Evolutionary conservation across 2,888 invertebrate species (phyloP).

Genomic region (Psylliodes chrysocephalus): DNA sequence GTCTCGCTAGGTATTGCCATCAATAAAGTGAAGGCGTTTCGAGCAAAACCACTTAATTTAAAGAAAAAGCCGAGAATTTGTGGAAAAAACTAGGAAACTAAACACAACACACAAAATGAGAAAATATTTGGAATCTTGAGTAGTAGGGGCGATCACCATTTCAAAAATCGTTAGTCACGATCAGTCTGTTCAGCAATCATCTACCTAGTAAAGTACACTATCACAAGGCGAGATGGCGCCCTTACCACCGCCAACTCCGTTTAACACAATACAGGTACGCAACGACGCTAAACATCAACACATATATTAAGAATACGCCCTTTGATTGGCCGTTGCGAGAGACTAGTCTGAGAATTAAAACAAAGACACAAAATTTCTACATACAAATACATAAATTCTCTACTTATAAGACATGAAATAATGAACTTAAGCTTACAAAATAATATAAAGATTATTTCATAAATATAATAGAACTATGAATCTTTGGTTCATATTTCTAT

Average conservation of each 20-base stretch:
- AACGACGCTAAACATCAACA: conserved; percentile 54
- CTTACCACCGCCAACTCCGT: conserved; percentile 48
- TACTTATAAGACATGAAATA: conserved; percentile 49
- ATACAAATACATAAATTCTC: conserved; percentile 59
- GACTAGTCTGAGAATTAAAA: conserved; percentile 59
- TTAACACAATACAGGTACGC: conserved; percentile 54
- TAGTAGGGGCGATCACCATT: conserved; percentile 49
- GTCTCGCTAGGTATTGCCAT: conserved; percentile 61
- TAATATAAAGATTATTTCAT: conserved; percentile 48
- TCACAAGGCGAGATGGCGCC: conserved; percentile 53
- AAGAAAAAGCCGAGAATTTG: conserved; percentile 57
- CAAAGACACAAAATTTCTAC: conserved; percentile 63
- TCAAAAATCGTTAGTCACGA: conserved; percentile 45
- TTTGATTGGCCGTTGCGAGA: conserved; percentile 53
- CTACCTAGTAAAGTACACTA: conserved; percentile 48
- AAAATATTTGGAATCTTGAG: conserved; percentile 48
- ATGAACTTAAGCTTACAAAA: conserved; percentile 41
- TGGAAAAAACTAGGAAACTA: conserved; percentile 55
- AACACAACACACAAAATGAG: conserved; percentile 62
- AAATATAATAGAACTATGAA: conserved; percentile 51
- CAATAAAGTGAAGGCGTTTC: conserved; percentile 57
- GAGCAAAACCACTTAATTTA: conserved; percentile 61
- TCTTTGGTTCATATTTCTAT: conserved; percentile 56
- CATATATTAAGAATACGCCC: conserved; percentile 21
- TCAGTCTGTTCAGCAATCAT: conserved; percentile 48